phyloP scores from a whole-genome alignment of 2,888 invertebrate species.

The Apodemia duryi region DNA sequence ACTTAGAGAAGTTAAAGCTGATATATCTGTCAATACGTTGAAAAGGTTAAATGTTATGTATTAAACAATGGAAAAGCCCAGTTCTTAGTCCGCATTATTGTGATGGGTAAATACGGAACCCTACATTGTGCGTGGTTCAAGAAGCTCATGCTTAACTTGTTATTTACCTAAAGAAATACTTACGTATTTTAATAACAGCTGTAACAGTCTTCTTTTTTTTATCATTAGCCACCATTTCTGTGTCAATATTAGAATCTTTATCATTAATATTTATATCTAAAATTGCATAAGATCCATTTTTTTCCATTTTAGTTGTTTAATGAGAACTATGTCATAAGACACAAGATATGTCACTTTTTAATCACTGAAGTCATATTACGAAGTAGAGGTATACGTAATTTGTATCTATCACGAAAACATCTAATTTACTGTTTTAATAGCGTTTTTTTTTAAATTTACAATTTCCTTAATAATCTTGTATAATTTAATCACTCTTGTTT shows the following conservation, averaged over 20 bases:
- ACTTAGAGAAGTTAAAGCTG: too few relatives aligned
- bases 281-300: slow-evolving; percentile 59
- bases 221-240: slow-evolving; percentile 38
- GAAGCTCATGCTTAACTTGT: neutral
- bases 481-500: too few relatives aligned
- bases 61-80: too few relatives aligned
- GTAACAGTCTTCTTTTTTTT: slow-evolving; percentile 45
- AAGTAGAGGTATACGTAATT: neutral
- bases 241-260: slow-evolving; percentile 45
- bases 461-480: too few relatives aligned
- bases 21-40: too few relatives aligned
- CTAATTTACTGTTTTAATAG: neutral
- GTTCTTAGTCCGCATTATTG: too few relatives aligned
- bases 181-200: slow-evolving; percentile 63
- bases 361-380: slow-evolving; percentile 22
- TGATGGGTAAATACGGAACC: too few relatives aligned
- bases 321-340: slow-evolving; percentile 1
- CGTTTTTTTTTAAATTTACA: too few relatives aligned
- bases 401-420: neutral
- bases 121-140: too few relatives aligned
- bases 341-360: slow-evolving; percentile 13
- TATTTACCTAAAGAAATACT: slow-evolving; percentile 38
- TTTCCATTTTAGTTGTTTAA: slow-evolving; percentile 25
- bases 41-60: too few relatives aligned
- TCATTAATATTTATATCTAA: slow-evolving; percentile 57